A percentile compares a stretch with the other conserved stretches of the same genome.
Evolutionary conservation across 2,888 invertebrate species (phyloP).

Genomic region (Rambutsinella grinnellia): DNA sequence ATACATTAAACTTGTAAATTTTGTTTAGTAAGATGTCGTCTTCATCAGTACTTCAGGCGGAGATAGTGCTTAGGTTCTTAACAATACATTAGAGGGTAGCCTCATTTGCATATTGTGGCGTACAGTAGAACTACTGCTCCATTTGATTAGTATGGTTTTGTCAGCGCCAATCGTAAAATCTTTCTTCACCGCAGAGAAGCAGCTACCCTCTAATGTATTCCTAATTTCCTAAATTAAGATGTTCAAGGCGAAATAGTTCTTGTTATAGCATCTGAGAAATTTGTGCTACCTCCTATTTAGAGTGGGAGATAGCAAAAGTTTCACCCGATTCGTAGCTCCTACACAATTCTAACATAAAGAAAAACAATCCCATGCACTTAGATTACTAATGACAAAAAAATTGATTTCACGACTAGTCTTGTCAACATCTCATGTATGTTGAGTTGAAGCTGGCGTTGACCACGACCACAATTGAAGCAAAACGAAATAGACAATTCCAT

Average conservation of each 20-base stretch:
- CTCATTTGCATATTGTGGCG: too few relatives aligned
- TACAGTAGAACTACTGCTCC: too few relatives aligned
- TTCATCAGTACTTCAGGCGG: background rate
- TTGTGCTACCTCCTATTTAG: background rate
- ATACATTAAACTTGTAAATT: too few relatives aligned
- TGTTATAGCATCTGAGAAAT: background rate
- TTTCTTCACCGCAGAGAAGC: too few relatives aligned
- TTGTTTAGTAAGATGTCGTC: too few relatives aligned
- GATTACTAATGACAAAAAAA: slow-evolving; percentile 32
- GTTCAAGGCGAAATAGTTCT: background rate
- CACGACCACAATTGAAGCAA: too few relatives aligned
- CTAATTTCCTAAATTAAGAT: too few relatives aligned
- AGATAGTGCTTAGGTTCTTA: too few relatives aligned
- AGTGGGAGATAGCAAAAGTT: background rate
- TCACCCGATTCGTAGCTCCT: slow-evolving; percentile 3
- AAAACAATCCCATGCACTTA: slow-evolving; percentile 31
- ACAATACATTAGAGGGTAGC: too few relatives aligned
- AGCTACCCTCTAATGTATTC: too few relatives aligned
- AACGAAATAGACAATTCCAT: background rate
- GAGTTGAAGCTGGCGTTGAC: slow-evolving; percentile 34
- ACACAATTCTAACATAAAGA: slow-evolving; percentile 15
- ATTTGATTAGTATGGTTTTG: too few relatives aligned
- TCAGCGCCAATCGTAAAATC: too few relatives aligned
- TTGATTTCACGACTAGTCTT: slow-evolving; percentile 31
- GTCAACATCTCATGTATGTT: slow-evolving; percentile 14